Evolutionary conservation across 2,888 invertebrate species (phyloP), one percentile per base, ranked within the genome.

Genomic region (Ophion ventricosus): DNA sequence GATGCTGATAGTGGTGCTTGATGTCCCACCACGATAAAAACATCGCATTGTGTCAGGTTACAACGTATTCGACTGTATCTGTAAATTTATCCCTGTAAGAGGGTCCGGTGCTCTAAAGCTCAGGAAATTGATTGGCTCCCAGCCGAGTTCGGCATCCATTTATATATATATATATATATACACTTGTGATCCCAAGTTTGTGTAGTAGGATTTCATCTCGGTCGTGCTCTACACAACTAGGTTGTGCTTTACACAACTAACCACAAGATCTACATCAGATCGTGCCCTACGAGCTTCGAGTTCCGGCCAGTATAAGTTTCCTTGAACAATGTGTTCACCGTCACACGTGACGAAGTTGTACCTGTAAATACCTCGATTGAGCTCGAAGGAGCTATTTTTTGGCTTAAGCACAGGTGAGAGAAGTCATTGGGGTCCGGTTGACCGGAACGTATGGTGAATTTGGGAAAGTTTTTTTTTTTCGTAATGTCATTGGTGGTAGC

Each of bases 41-140:
- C 29, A 7, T 29, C 25, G 10, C 23, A 70, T 54, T 72, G 70
- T 11, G 14, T 29, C 61, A 25, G 63, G 56, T 59, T 67, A 40
- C 64, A 57, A 23, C 57, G 49, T 25, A 43, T 75, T 57, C 64
- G 35, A 78, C 74, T 70, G 59, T 78, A 75, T 14, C 49, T 26
- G 43, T 20, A 7, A 35, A 78, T 49, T 77, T 49, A 26, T 29
- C 29, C 63, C 26, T 23, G 29, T 35, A 56, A 54, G 10, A 49
- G 69, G 26, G 20, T 23, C 59, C 61, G 63, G 73, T 80, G 61
- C 79, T 74, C 61, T 49, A 49, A 80, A 80, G 72, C 78, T 75
- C 83, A 82, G 84, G 82, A 85, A 87, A 87, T 87, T 86, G 85
- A 87, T 87, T 86, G 85, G 86, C 84, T 76, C 70, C 83, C 76